A percentile compares a stretch with the other conserved stretches of the same genome.
Conservation (phyloP, 2,797 vertebrate genomes). For the Botia almorhae region DNA sequence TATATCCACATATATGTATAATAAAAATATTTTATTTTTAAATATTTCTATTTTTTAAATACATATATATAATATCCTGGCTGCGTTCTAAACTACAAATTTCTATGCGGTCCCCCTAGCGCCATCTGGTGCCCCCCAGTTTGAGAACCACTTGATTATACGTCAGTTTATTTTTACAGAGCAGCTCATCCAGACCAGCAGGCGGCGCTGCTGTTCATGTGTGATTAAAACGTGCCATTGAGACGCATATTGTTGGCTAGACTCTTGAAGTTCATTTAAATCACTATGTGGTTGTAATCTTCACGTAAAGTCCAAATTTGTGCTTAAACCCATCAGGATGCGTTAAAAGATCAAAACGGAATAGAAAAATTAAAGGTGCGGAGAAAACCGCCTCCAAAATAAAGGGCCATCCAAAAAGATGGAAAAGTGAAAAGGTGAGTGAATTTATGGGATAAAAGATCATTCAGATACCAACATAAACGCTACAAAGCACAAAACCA, state of each 20-base stretch:
- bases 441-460: not conserved
- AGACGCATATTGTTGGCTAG: slow-evolving; percentile 51
- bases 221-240: rapidly evolving
- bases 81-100: no score
- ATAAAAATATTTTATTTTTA: no score
- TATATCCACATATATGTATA: no score
- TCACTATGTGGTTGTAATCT: slow-evolving; percentile 51
- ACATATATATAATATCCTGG: no score
- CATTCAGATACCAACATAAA: not conserved
- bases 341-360: slow-evolving; percentile 89
- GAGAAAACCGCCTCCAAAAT: slow-evolving; percentile 94
- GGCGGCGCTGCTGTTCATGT: slow-evolving; percentile 54
- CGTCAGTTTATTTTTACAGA: no score
- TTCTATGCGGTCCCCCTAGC: no score
- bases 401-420: slow-evolving; percentile 89
- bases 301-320: no score
- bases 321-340: slow-evolving; percentile 70
- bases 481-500: no score
- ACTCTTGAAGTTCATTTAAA: slow-evolving; percentile 48
- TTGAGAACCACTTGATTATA: no score
- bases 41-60: no score
- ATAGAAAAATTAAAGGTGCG: slow-evolving; percentile 89
- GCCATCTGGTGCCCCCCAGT: no score
- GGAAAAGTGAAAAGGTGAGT: slow-evolving; percentile 88
- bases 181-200: slow-evolving; percentile 21